Evolutionary conservation across 2,797 vertebrate species (phyloP).

Genomic region (Bovichtus variegatus): DNA sequence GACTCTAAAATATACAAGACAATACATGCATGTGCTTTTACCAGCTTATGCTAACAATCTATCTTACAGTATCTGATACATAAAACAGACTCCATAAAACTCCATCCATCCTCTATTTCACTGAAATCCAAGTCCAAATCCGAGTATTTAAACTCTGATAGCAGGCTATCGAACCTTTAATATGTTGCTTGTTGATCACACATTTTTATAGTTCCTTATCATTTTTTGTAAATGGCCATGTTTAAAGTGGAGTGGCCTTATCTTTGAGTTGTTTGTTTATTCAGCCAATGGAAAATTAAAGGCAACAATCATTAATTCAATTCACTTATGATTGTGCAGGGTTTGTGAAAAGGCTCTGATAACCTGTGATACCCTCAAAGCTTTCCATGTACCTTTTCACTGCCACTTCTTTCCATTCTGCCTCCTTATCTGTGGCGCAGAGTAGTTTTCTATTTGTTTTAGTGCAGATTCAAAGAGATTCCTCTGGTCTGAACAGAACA

Average conservation of each 20-base stretch:
- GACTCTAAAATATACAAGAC: background rate
- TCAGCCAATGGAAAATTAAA: constrained; percentile 52
- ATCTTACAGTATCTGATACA: too few species aligned
- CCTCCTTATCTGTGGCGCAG: constrained; percentile 33
- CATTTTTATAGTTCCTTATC: constrained; percentile 50
- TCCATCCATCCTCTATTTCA: background rate
- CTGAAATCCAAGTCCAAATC: background rate
- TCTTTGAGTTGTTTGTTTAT: constrained; percentile 40
- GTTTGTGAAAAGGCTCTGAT: constrained; percentile 45
- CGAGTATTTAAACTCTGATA: constrained; percentile 44
- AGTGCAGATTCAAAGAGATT: constrained; percentile 17
- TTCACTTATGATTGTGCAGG: constrained; percentile 30
- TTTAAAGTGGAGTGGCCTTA: constrained; percentile 30
- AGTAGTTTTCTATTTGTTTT: constrained; percentile 37
- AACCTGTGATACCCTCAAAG: constrained; percentile 45
- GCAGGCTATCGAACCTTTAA: constrained; percentile 17
- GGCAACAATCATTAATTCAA: constrained; percentile 21
- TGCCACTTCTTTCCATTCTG: constrained; percentile 40
- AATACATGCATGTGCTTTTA: background rate
- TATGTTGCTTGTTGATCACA: constrained; percentile 38
- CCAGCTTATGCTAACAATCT: too few species aligned
- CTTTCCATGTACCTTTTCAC: constrained; percentile 41
- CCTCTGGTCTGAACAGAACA: constrained; percentile 9
- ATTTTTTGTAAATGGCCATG: background rate
- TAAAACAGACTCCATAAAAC: background rate